phyloP scores from a whole-genome alignment of 2,888 invertebrate genomes.

The Lordiphosa andalusiaca region DNA sequence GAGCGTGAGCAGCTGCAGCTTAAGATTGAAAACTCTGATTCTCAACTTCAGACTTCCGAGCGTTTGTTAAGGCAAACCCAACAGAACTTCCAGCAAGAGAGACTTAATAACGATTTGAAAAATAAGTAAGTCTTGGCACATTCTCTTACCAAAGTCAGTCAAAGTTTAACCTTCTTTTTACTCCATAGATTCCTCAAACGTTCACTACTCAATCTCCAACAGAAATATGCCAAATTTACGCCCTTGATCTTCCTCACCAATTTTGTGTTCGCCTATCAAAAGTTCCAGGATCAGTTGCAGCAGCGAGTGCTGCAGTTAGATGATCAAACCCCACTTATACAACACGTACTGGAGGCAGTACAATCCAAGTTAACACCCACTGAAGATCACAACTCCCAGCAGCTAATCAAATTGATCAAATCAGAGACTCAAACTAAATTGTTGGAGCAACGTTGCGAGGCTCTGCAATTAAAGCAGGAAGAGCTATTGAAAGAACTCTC shows the following conservation, averaged over 20 bases:
- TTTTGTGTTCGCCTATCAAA: conserved; percentile 75
- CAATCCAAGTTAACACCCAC: conserved; percentile 34
- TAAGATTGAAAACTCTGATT: conserved; percentile 32
- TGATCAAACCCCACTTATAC: conserved; percentile 20
- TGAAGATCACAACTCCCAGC: conserved; percentile 54
- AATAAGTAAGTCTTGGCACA: conserved; percentile 59
- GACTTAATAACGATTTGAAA: conserved; percentile 69
- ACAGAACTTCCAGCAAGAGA: conserved; percentile 67
- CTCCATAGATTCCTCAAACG: conserved; percentile 72
- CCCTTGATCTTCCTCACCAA: conserved; percentile 78
- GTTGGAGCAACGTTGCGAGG: conserved; percentile 71
- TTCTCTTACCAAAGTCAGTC: too few relatives aligned
- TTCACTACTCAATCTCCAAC: conserved; percentile 68
- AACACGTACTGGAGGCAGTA: conserved; percentile 39
- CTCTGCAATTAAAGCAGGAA: conserved; percentile 55
- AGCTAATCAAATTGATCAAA: conserved; percentile 74
- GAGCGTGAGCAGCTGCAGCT: conserved; percentile 63
- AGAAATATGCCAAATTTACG: conserved; percentile 80
- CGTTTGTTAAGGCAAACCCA: conserved; percentile 44
- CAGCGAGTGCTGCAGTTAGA: conserved; percentile 15
- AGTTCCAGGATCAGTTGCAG: conserved; percentile 52
- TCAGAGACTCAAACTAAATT: conserved; percentile 76
- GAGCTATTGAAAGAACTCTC: conserved; percentile 70
- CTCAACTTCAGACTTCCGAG: conserved; percentile 51
- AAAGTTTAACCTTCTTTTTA: too few relatives aligned